Base-by-base conservation (phyloP, 2,113 vertebrate genomes). In the Smithornis capensis region DNA sequence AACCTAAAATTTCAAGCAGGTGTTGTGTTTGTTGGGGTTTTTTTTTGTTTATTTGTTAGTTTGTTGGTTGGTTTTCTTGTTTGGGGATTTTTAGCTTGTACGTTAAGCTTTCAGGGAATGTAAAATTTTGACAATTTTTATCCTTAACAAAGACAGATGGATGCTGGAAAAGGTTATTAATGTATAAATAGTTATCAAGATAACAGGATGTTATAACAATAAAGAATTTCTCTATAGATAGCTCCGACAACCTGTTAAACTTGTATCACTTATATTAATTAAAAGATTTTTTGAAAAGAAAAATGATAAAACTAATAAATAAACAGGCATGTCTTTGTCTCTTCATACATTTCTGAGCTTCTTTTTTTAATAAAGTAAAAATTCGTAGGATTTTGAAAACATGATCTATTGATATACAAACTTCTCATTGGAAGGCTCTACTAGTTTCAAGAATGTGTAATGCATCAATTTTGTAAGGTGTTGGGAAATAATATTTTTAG, bases 201-300 rank as follows among this genome's bases (percentile, higher is more conserved):
- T 29, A 89, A 57, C 40, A 38, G 6, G 47, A 56, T 77, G 68
- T 9, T 92, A 87, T 17, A 53, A 5, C 47, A 96, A 63, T 88
- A 81, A 80, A 73, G 15, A 75, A 52, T 55, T 90, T 81, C n/a
- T n/a, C 35, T 85, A 47, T 24, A 45, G 76, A 78, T 49, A 79
- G 15, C 37, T 92, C 55, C 89, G 21, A 86, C 85, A 87, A 73
- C 52, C 8, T 65, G 29, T 33, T 86, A 96, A 62, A 86, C 59
- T 93, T 90, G 33, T 93, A 89, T 77, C 12, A 67, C 45, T 86
- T 63, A 47, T 74, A 94, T 83, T 63, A 93, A 84, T 74, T 74
- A 71, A 1, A 91, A 94, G 59, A 27, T 60, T 59, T 38, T 22
- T 12, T 52, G 12, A 4, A 0, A 1, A 8, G 31, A 18, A 2